Evolutionary conservation across 2,797 vertebrate genomes (phyloP).

Genomic region (Setipinna tenuifilis): DNA sequence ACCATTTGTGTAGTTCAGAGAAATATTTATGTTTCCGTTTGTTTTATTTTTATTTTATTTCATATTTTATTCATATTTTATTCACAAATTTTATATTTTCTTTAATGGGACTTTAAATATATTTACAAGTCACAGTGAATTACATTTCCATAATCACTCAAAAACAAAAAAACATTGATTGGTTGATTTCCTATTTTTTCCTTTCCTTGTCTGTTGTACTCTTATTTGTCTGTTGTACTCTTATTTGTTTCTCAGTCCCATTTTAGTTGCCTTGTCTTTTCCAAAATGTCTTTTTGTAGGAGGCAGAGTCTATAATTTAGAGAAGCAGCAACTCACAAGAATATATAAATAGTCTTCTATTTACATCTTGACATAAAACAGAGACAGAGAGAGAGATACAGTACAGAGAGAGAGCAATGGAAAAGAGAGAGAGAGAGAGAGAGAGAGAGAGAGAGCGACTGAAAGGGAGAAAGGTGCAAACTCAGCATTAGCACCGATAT

Average conservation of each 20-base stretch:
- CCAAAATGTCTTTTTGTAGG: background rate
- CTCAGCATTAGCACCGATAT: background rate
- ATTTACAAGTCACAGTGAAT: too few species aligned
- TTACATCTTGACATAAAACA: background rate
- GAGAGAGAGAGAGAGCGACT: too few species aligned
- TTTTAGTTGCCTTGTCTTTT: background rate
- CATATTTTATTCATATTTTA: too few species aligned
- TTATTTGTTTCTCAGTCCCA: background rate
- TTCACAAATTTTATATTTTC: too few species aligned
- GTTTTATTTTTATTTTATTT: too few species aligned
- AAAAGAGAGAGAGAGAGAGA: background rate
- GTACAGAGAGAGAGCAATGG: background rate
- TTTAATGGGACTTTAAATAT: too few species aligned
- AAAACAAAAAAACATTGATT: too few species aligned
- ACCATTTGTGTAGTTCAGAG: too few species aligned
- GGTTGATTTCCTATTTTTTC: too few species aligned
- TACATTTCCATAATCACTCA: too few species aligned
- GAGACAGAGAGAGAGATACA: background rate
- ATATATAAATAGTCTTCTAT: slow-evolving; percentile 9
- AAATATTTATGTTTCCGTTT: too few species aligned
- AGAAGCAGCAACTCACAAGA: background rate
- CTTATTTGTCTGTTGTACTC: background rate
- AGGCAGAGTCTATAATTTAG: background rate
- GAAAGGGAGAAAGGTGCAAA: too few species aligned
- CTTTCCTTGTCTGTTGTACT: background rate